These are phyloP conservation scores for Styela plicata DNA, from an alignment of 23 tunicate genomes.

Conservation along the genomic window DNA sequence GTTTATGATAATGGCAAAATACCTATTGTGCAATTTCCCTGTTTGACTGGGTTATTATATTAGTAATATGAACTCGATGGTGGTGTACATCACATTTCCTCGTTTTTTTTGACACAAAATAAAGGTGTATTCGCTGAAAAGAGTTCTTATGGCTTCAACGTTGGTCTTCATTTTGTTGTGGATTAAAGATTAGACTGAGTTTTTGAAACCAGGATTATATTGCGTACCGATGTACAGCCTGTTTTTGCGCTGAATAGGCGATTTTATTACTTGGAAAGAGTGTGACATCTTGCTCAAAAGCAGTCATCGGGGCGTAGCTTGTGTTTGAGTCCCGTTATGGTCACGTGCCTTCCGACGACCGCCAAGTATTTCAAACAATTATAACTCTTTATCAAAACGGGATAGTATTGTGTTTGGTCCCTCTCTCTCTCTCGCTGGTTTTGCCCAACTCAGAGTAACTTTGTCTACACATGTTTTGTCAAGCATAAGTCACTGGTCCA, in stretches of 20 bases:
- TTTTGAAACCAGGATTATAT: neutral
- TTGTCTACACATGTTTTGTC: no score
- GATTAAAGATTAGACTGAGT: neutral
- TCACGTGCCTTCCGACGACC: no score
- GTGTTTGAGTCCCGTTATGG: no score
- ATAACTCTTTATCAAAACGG: no score
- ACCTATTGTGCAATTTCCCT: neutral
- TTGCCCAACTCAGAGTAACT: no score
- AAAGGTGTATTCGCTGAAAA: neutral
- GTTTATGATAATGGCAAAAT: neutral
- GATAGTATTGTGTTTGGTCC: no score
- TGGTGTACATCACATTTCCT: neutral
- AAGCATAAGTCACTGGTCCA: no score
- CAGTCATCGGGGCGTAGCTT: no score
- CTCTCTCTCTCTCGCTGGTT: no score
- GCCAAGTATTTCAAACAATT: no score
- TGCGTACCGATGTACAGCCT: neutral
- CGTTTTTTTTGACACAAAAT: neutral
- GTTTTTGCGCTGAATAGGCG: neutral
- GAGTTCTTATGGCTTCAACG: neutral
- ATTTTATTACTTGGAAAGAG: neutral
- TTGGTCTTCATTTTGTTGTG: neutral
- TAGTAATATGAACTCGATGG: neutral
- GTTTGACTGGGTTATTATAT: neutral
- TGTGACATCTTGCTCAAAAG: no score